phyloP scores from a whole-genome alignment of 1,140 invertebrate species.

The Gyrodactylus salaris region DNA sequence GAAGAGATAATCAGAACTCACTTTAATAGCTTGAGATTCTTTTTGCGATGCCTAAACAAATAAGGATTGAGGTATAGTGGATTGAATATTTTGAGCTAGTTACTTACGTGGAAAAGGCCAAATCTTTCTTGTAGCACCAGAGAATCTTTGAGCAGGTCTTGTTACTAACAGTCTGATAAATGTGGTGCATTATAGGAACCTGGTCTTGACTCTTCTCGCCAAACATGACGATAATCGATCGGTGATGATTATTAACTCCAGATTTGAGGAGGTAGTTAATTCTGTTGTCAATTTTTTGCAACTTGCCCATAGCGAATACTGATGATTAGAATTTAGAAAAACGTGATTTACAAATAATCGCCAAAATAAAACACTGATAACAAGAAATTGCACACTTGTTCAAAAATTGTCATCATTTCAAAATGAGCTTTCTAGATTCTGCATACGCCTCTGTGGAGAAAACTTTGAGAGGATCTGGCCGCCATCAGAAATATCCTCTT shows the following conservation, averaged over 20 bases:
- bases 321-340: not conserved
- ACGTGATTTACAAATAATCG: not conserved
- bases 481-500: not conserved
- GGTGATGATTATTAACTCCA: not conserved
- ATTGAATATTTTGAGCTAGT: no score
- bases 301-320: not conserved
- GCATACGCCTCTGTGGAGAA: not conserved
- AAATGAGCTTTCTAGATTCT: not conserved
- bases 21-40: not conserved
- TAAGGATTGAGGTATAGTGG: not conserved
- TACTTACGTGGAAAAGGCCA: not conserved
- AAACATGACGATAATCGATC: not conserved
- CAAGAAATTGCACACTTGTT: not conserved
- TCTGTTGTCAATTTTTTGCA: not conserved
- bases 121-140: not conserved
- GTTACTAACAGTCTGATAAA: not conserved
- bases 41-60: not conserved
- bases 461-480: not conserved
- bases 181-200: not conserved
- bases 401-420: not conserved
- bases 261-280: not conserved
- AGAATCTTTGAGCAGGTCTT: not conserved
- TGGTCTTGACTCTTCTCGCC: not conserved
- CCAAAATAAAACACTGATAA: not conserved
- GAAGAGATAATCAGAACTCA: not conserved